Evolutionary conservation across 1,140 invertebrate species (phyloP).

Genomic region (Drosophila santomea): DNA sequence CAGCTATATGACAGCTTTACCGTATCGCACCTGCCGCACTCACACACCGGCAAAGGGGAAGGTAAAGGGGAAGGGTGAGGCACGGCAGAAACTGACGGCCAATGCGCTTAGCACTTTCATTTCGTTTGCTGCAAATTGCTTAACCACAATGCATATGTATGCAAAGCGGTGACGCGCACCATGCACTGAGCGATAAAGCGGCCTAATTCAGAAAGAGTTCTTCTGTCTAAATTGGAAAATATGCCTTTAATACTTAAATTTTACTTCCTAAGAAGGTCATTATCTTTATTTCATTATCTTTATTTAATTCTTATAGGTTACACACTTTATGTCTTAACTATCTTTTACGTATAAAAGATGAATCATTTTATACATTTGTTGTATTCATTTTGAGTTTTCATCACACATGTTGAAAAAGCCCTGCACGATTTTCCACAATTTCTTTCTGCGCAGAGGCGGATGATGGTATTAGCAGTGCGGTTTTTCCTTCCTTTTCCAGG

Average conservation of each 20-base stretch:
- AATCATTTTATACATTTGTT: neutral
- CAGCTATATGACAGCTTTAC: slow-evolving; percentile 61
- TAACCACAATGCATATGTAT: slow-evolving; percentile 77
- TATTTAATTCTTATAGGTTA: too few relatives aligned
- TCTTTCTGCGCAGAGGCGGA: neutral
- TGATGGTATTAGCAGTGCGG: slow-evolving; percentile 63
- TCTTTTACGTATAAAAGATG: too few relatives aligned
- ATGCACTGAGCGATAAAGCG: neutral
- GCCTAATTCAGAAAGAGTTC: neutral
- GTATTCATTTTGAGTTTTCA: too few relatives aligned
- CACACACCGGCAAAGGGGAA: slow-evolving; percentile 8
- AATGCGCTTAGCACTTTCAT: slow-evolving; percentile 80
- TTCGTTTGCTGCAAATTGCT: slow-evolving; percentile 80
- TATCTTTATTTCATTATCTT: too few relatives aligned
- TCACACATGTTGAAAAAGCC: neutral
- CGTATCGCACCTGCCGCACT: slow-evolving; percentile 76
- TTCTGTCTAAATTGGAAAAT: neutral
- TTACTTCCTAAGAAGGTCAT: too few relatives aligned
- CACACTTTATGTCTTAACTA: too few relatives aligned
- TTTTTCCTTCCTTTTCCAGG: slow-evolving; percentile 8
- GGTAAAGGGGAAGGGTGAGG: neutral
- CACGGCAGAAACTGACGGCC: slow-evolving; percentile 56
- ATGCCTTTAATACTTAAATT: too few relatives aligned
- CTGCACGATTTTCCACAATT: neutral
- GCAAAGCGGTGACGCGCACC: slow-evolving; percentile 37